Percentiles rank a stretch among this genome's conserved stretches.
Conservation (phyloP, 2,888 invertebrate species). For the Entomobrya multifasciata region DNA sequence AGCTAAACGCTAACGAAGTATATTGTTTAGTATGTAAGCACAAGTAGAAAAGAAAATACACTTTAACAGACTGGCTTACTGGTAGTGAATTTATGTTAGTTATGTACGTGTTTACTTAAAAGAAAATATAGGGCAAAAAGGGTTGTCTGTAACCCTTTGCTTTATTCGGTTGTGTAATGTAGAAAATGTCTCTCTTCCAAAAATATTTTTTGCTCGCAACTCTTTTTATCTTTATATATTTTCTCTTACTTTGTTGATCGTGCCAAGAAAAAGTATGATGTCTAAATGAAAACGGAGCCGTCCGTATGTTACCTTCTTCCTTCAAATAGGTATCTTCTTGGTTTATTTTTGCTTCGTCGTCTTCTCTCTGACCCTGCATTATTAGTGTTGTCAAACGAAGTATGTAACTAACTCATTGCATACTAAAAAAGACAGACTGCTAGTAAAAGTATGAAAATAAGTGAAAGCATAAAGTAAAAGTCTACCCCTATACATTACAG, state of each 20-base stretch:
- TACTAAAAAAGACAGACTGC: neutral
- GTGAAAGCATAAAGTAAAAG: neutral
- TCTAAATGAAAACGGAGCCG: conserved; percentile 17
- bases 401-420: neutral
- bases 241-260: conserved; percentile 5
- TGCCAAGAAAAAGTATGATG: conserved; percentile 58
- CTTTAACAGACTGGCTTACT: neutral
- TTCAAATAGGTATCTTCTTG: neutral
- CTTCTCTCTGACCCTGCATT: conserved; percentile 10
- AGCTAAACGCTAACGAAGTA: neutral
- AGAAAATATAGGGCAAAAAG: neutral
- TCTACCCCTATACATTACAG: neutral
- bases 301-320: neutral
- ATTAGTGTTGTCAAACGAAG: neutral
- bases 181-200: conserved; percentile 22
- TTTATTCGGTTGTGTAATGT: neutral
- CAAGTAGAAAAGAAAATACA: neutral
- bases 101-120: neutral
- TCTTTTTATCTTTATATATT: conserved; percentile 29
- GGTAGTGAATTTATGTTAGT: neutral
- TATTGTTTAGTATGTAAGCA: neutral
- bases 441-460: neutral
- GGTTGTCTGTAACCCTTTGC: neutral
- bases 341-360: neutral
- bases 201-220: neutral